Evolutionary conservation across 2,113 vertebrate species (phyloP).

Genomic region (Heliornis fulica): DNA sequence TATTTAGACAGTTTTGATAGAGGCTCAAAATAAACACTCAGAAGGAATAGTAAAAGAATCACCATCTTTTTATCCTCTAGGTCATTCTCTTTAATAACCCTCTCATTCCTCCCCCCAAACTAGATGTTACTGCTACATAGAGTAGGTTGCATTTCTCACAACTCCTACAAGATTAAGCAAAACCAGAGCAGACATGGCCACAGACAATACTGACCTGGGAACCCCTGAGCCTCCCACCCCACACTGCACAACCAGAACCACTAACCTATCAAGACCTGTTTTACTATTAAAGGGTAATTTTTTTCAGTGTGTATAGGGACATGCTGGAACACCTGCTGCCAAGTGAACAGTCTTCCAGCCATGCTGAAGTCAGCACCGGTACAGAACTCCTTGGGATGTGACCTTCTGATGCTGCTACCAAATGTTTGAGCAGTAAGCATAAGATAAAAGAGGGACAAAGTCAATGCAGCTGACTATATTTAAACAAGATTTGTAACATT

Average conservation of each 20-base stretch:
- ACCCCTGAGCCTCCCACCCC: not conserved
- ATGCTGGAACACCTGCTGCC: not conserved
- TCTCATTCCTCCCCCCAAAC: not conserved
- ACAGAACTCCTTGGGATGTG: not conserved
- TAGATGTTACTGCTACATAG: not conserved
- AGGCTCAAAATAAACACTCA: not conserved
- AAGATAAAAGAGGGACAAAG: not conserved
- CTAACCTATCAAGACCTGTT: not conserved
- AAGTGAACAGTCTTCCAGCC: not conserved
- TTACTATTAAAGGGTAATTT: not conserved
- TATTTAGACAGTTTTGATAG: not conserved
- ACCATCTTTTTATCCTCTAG: not conserved
- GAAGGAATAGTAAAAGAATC: not conserved
- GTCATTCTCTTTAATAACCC: not conserved
- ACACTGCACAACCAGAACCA: not conserved
- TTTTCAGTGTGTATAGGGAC: not conserved
- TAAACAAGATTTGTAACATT: slow-evolving; percentile 14
- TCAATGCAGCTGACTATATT: not conserved
- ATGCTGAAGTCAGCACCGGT: not conserved
- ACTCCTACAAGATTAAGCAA: not conserved
- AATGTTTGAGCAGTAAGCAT: not conserved
- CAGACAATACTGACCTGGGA: not conserved
- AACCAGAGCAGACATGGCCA: not conserved
- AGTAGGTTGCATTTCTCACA: not conserved
- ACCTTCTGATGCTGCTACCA: not conserved